phyloP scores from a whole-genome alignment of 2,797 vertebrate genomes.

The Typhlichthys eigenmanni region DNA sequence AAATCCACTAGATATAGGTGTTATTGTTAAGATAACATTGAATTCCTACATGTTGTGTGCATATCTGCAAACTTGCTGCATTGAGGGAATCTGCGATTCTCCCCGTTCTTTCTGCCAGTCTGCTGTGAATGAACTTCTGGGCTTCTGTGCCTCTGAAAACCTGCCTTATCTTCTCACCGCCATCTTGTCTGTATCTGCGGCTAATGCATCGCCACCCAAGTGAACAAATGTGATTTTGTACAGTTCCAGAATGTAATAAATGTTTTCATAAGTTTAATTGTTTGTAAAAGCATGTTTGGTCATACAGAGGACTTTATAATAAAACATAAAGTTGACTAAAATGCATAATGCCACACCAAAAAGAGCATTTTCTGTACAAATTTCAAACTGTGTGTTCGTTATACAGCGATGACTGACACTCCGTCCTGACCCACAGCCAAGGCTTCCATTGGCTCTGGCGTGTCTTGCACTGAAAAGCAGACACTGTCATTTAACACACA shows the following conservation, averaged over 20 bases:
- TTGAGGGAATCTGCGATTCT: constrained; percentile 22
- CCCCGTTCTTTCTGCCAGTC: constrained; percentile 32
- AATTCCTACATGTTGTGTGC: constrained; percentile 4
- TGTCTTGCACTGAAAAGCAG: constrained; percentile 65
- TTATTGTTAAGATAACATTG: constrained; percentile 18
- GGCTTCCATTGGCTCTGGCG: constrained; percentile 67
- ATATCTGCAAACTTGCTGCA: constrained; percentile 39
- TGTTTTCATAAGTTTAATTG: constrained; percentile 63
- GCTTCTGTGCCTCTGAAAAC: constrained; percentile 53
- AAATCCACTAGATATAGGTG: constrained; percentile 23
- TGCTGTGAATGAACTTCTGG: constrained; percentile 43
- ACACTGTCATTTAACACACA: not conserved
- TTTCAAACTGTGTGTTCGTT: constrained; percentile 40
- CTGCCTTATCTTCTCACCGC: constrained; percentile 58
- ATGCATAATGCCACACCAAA: constrained; percentile 64
- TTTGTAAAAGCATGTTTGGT: constrained; percentile 9
- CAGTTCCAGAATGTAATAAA: constrained; percentile 76
- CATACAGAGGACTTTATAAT: constrained; percentile 33
- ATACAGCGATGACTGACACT: constrained; percentile 39
- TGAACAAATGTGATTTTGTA: constrained; percentile 75
- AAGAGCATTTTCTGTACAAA: constrained; percentile 65
- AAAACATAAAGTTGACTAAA: constrained; percentile 53
- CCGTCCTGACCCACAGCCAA: constrained; percentile 44
- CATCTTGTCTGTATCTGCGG: constrained; percentile 44
- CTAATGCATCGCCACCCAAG: constrained; percentile 54